A percentile compares a stretch with the other conserved stretches of the same genome.
These are phyloP conservation scores for Drosophila navojoa DNA, from an alignment of 1,140 invertebrate genomes.

Conservation along the genomic window DNA sequence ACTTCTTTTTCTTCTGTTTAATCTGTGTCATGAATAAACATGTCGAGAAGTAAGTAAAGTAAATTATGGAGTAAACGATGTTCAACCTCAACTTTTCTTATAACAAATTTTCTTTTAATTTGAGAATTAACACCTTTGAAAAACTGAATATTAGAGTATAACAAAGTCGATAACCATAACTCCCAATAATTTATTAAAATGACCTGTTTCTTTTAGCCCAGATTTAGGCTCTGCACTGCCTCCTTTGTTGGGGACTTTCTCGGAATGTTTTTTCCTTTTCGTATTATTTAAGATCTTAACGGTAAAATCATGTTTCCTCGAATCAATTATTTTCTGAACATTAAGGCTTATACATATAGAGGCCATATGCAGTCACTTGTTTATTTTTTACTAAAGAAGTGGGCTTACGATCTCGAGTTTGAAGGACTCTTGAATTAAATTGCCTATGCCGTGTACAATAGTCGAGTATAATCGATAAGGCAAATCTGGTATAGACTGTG, in stretches of 20 bases:
- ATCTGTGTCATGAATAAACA: no score
- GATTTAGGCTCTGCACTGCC: slow-evolving; percentile 3
- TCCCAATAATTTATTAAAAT: no score
- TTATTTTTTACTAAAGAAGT: no score
- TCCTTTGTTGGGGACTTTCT: slow-evolving; percentile 26
- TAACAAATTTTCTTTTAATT: no score
- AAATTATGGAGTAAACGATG: no score
- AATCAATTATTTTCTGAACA: slow-evolving; percentile 14
- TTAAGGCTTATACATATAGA: background rate
- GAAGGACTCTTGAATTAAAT: slow-evolving; percentile 7
- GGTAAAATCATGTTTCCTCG: background rate
- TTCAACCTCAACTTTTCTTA: no score
- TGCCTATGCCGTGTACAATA: slow-evolving; percentile 6
- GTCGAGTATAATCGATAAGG: slow-evolving; percentile 21
- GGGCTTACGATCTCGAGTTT: background rate
- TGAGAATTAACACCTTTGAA: no score
- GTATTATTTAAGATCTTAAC: slow-evolving; percentile 1
- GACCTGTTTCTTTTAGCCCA: background rate
- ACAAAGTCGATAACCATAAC: background rate
- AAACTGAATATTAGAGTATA: background rate
- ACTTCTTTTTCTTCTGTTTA: no score
- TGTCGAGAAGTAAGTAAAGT: no score
- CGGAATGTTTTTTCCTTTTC: background rate
- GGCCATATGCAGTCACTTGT: slow-evolving; percentile 8
- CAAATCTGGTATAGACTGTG: slow-evolving; percentile 32